phyloP scores from a whole-genome alignment of 2,888 invertebrate genomes.

The Octodonta nipae region DNA sequence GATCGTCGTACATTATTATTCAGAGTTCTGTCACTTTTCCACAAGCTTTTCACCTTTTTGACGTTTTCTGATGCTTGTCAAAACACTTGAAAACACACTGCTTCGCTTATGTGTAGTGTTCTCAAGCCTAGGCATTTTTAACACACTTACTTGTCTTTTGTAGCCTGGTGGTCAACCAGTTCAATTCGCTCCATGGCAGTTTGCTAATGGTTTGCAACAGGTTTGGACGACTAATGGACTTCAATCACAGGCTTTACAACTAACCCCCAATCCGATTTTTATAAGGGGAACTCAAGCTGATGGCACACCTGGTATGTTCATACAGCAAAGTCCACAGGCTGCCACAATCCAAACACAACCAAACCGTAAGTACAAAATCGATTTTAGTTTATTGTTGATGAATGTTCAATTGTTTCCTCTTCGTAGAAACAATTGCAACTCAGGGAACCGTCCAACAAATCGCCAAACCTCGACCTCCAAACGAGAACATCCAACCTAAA shows the following conservation, averaged over 20 bases:
- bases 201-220: slow-evolving; percentile 48
- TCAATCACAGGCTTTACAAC: slow-evolving; percentile 54
- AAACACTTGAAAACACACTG: too few species aligned
- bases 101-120: neutral
- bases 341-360: slow-evolving; percentile 49
- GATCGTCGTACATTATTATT: too few species aligned
- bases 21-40: too few species aligned
- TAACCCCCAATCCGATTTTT: slow-evolving; percentile 68
- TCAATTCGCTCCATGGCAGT: slow-evolving; percentile 73
- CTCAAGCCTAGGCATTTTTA: neutral
- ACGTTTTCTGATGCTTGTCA: too few species aligned
- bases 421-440: slow-evolving; percentile 32
- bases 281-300: slow-evolving; percentile 71
- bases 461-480: slow-evolving; percentile 39
- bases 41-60: too few species aligned
- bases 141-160: slow-evolving; percentile 8
- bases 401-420: too few species aligned
- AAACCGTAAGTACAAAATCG: slow-evolving; percentile 43
- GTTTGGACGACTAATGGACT: slow-evolving; percentile 62
- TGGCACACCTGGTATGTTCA: slow-evolving; percentile 61
- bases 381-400: neutral
- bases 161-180: slow-evolving; percentile 54
- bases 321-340: slow-evolving; percentile 63
- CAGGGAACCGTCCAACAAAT: slow-evolving; percentile 38
- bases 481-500: slow-evolving; percentile 43